Base-by-base conservation (phyloP, 64 coral and sea anemone species). In the Anthopleura sola region DNA sequence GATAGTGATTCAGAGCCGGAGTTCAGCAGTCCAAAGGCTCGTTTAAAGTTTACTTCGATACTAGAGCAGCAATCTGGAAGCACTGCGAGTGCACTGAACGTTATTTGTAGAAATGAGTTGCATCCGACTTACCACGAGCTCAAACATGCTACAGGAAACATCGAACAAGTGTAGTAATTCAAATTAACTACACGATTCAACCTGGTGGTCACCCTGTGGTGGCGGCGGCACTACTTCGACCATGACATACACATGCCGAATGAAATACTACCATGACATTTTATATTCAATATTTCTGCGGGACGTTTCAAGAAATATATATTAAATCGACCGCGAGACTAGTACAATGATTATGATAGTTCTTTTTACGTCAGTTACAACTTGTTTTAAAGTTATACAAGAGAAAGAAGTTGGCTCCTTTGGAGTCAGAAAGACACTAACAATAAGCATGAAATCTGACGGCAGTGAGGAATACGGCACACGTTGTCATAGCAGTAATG, bases 41-140 rank as follows among this genome's bases (percentile, higher is more conserved):
- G 82, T 28, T 56, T 83, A 56, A 53, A 60, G 49, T 83, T 83
- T 56, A 83, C 82, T 54, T 18, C 82, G 29, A 83, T 83, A 34
- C 44, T 83, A 4, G 51, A 83, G 82, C 49, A 83, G 82, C 82
- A 83, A 2, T 5, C 37, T 54, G 82, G 82, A 4, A 83, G 82
- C 23, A 83, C 82, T 19, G 19, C 49, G 17, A 83, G 82, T 32
- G 48, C 49, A n/a, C 55, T 83, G 24, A 83, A 83, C 28, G 50
- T 56, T 18, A 37, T 57, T 36, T 58, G 82, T 60, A 56, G 49
- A 56, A 83, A 10, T 54, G 48, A 53, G 20, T 21, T 83, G 28
- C 82, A 38, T 83, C 82, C 82, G 44, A 83, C 82, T 24, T 83
- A 83, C n/a, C 82, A 83, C 18, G 82, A 83, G 29, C 57, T 26